These are phyloP conservation scores for Gastrophysa polygoni DNA, from an alignment of 2,888 invertebrate genomes.

Conservation along the genomic window DNA sequence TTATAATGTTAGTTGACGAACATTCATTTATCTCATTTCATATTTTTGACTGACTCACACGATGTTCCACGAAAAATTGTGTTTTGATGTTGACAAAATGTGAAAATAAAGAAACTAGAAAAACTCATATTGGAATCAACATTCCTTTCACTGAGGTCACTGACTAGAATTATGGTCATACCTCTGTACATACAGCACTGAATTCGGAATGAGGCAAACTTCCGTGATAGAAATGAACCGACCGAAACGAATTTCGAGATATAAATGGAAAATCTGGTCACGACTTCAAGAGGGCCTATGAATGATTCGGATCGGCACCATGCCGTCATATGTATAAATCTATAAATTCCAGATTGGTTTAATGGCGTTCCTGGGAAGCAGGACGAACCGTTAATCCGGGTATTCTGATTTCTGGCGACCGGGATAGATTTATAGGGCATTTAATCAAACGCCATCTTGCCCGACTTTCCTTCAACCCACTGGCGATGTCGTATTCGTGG, in stretches of 20 bases:
- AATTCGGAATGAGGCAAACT: neutral
- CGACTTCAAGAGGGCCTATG: constrained; percentile 25
- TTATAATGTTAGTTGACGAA: no score
- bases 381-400: constrained; percentile 29
- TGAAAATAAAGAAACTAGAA: no score
- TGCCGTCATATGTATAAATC: constrained; percentile 17
- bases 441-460: constrained; percentile 33
- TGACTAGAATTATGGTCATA: no score
- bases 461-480: constrained; percentile 11
- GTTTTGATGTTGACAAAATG: no score
- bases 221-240: neutral
- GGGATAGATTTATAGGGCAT: constrained; percentile 27
- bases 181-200: neutral
- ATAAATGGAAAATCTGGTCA: constrained; percentile 32
- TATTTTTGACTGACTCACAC: no score
- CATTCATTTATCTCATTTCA: no score
- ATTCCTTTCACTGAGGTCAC: no score
- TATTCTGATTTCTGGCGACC: constrained; percentile 30
- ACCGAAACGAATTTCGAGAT: neutral
- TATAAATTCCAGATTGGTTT: constrained; percentile 30
- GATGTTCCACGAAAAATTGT: no score
- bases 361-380: constrained; percentile 22
- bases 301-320: constrained; percentile 10
- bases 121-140: no score
- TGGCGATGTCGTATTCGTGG: neutral